Conservation (phyloP, 2,113 vertebrate species). For the Saimiri boliviensis region DNA sequence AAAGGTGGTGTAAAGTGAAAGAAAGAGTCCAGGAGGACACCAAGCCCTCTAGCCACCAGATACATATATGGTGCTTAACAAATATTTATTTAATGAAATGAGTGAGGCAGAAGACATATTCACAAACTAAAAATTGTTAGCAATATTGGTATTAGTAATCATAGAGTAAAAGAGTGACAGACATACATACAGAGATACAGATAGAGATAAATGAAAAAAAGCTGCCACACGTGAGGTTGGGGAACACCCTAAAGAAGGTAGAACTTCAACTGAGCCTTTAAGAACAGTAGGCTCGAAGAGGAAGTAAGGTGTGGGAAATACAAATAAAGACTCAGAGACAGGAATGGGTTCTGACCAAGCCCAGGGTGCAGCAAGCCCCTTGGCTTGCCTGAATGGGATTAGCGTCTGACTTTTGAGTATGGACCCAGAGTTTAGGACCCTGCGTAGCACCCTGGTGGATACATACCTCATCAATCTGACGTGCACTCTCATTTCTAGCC, state of each 20-base stretch:
- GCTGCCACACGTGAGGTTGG: background rate
- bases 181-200: background rate
- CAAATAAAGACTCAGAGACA: background rate
- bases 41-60: too few species aligned
- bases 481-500: slow-evolving; percentile 76
- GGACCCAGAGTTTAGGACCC: background rate
- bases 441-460: background rate
- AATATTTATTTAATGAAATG: background rate
- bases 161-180: background rate
- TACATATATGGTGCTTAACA: background rate
- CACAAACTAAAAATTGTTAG: background rate
- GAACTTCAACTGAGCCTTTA: background rate
- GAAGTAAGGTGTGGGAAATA: background rate
- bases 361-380: rapidly evolving
- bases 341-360: background rate
- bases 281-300: background rate
- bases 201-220: background rate
- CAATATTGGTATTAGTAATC: background rate
- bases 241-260: background rate
- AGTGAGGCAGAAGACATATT: background rate
- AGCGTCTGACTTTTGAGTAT: background rate
- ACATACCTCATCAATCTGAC: slow-evolving; percentile 82
- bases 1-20: background rate
- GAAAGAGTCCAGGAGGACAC: background rate
- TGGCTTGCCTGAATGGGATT: rapidly evolving